Conservation (phyloP, 2,113 vertebrate genomes). For the Spea multiplicata region DNA sequence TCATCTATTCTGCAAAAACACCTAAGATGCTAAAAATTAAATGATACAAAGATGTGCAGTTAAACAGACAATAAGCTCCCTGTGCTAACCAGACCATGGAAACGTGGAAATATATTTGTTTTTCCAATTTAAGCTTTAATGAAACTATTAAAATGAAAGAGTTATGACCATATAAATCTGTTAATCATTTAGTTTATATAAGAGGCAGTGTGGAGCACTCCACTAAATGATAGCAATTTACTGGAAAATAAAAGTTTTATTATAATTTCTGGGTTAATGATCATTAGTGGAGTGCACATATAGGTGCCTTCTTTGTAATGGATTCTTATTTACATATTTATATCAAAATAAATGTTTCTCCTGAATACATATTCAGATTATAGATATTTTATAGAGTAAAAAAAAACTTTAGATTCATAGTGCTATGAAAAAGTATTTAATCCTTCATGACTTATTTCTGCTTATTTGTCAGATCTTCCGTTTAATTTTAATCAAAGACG, state of each 20-base stretch:
- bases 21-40: slow-evolving; percentile 29
- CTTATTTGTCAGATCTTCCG: no score
- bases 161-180: slow-evolving; percentile 18
- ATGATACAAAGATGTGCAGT: slow-evolving; percentile 39
- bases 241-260: slow-evolving; percentile 10
- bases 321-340: no score
- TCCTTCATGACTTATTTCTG: no score
- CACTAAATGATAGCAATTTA: background rate
- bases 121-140: slow-evolving; percentile 42
- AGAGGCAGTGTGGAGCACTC: slow-evolving; percentile 5
- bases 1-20: slow-evolving; percentile 19
- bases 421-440: no score
- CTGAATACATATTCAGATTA: no score
- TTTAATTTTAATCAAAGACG: no score
- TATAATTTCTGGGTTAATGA: background rate
- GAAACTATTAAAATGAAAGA: slow-evolving; percentile 43
- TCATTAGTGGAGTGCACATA: background rate
- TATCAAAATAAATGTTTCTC: no score
- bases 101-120: slow-evolving; percentile 40
- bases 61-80: slow-evolving; percentile 34
- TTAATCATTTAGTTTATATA: slow-evolving; percentile 11
- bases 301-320: no score
- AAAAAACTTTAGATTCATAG: no score
- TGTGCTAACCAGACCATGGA: slow-evolving; percentile 31
- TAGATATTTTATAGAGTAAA: no score